Evolutionary conservation across 1,140 invertebrate species (phyloP), one percentile per base, ranked within the genome.

Genomic region (Conus betulinus): DNA sequence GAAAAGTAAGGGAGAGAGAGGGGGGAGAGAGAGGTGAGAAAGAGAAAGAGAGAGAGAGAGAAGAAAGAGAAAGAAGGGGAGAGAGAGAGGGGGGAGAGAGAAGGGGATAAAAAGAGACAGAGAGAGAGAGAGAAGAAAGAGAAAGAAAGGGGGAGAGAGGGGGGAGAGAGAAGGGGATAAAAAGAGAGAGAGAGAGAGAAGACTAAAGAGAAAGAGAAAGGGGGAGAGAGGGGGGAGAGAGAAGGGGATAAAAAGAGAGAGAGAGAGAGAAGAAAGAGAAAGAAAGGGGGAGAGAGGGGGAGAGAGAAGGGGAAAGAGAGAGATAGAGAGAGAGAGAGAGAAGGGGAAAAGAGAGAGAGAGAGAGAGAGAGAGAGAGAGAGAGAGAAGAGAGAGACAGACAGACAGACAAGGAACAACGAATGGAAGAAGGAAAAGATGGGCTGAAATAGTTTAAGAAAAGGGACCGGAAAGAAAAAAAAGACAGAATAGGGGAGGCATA

Each of bases 121-220:
- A 39, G 39, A n/a, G 76, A 55, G 74, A 87, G 27, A 83, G 10
- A 83, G 10, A 83, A 57, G 53, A 83, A 0, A 83, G 51, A 83
- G 20, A 52, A 7, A 83, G 8, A 83, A 4, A 63, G 60, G 4
- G 60, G 17, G 60, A 63, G 60, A 63, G 60, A n/a, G n/a, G 78
- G 23, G n/a, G 23, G n/a, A 23, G 23, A 8, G 23, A 74, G 71
- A 25, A n/a, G n/a, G n/a, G n/a, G n/a, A n/a, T n/a, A n/a, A n/a
- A n/a, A n/a, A n/a, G n/a, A 74, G 71, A 74, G n/a, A 74, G 71
- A 74, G n/a, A 74, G 8, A 17, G n/a, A n/a, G 23, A 74, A n/a
- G 23, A n/a, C n/a, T n/a, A n/a, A n/a, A n/a, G n/a, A n/a, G 23
- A n/a, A 4, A 74, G 23, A n/a, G 23, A 74, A 6, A 74, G 20